Evolutionary conservation across 2,113 vertebrate genomes (phyloP).

Genomic region (Mola mola): DNA sequence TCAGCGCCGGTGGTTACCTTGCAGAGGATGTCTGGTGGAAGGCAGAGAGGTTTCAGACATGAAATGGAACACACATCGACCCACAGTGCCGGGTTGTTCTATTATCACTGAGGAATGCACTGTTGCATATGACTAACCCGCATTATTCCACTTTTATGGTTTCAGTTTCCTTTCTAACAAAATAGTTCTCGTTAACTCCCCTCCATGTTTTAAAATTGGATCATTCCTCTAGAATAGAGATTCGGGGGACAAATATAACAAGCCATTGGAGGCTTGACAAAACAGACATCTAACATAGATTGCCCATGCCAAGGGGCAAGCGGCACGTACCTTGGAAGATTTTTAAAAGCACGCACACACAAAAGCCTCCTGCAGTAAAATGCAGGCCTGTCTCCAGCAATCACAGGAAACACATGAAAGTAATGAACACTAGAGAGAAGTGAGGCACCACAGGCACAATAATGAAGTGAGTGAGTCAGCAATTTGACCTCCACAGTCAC

Average conservation of each 20-base stretch:
- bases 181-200: constrained; percentile 8
- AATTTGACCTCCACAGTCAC: background rate
- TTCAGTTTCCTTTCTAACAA: constrained; percentile 27
- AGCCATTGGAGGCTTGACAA: constrained; percentile 50
- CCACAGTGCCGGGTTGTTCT: too few relatives aligned
- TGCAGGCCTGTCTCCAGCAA: constrained; percentile 14
- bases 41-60: too few relatives aligned
- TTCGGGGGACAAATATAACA: constrained; percentile 35
- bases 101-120: too few relatives aligned
- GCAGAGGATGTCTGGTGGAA: constrained; percentile 50
- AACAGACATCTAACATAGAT: constrained; percentile 51
- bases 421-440: constrained; percentile 6
- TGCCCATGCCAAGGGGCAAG: constrained; percentile 39
- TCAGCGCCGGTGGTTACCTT: constrained; percentile 55
- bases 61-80: too few relatives aligned
- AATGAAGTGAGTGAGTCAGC: background rate
- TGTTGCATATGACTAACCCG: too few relatives aligned
- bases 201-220: constrained; percentile 39
- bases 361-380: constrained; percentile 16
- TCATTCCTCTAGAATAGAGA: constrained; percentile 35
- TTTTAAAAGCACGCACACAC: constrained; percentile 22
- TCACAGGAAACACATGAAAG: constrained; percentile 8
- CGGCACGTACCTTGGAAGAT: constrained; percentile 22
- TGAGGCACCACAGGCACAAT: background rate
- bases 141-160: background rate